Base-by-base conservation (phyloP, 1,140 invertebrate species). In the Eumaeus atala region DNA sequence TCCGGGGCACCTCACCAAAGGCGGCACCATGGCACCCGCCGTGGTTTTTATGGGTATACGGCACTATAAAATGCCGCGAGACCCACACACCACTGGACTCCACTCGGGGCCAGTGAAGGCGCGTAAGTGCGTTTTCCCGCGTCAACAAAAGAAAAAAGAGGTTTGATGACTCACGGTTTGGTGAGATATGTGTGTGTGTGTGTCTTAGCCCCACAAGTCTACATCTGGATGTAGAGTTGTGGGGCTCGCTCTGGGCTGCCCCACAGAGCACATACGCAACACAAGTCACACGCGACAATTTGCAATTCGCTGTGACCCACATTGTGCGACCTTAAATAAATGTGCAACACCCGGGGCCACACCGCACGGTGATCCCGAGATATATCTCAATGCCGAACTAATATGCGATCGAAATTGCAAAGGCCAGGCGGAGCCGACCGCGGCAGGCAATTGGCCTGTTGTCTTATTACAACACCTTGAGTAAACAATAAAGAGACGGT, bases 361-460 rank as follows among this genome's bases (percentile, higher is more conserved):
- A 16, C 18, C 17, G 11, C 14, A 18, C 48, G 34, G 21, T 14
- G 10, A 48, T 50, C 48, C 17, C 40, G 52, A 58, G 60, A 58
- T 51, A 44, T 21, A 59, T 37, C 49, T 50, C 61, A 62, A 62
- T 59, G 61, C 58, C 61, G 59, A 36, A 62, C 59, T 55, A 59
- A 64, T 64, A 60, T 61, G 50, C 57, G 58, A 53, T 54, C 53
- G 58, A 61, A 57, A 64, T 60, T 64, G 59, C 56, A 60, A 52
- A 62, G 60, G 60, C 49, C 60, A 62, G 48, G 14, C 52, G 60
- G 60, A 62, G 56, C 49, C 54, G 52, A 48, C 40, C 42, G 42
- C 35, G 42, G 37, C 18, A 11, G 21, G 16, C 42, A 44, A 14
- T 44, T 17, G 14, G 16, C 16, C 12, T 28, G 6, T n/a, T 17